Conservation (phyloP, 2,888 invertebrate genomes). For the Phymatocera aterrima region DNA sequence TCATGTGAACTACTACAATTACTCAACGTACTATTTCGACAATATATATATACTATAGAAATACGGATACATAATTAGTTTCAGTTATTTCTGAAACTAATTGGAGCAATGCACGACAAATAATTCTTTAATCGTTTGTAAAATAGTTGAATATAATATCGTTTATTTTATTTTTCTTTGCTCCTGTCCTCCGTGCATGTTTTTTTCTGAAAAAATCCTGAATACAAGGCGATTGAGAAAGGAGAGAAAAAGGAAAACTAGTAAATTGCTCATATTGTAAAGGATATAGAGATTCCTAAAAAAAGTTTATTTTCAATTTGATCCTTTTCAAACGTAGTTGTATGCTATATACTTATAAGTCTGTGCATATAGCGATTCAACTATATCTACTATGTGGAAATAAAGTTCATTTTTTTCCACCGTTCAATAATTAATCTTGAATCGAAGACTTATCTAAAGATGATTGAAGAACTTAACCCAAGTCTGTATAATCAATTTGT, state of each 20-base stretch:
- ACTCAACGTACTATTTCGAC: not conserved
- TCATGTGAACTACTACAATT: not conserved
- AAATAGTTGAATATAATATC: not conserved
- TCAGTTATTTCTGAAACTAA: not conserved
- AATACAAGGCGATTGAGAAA: not conserved
- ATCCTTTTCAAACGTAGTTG: not conserved
- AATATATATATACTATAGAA: not conserved
- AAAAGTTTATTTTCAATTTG: not conserved
- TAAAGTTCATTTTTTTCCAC: not conserved
- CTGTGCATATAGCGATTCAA: not conserved
- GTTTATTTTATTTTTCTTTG: not conserved
- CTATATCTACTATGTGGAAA: slow-evolving; percentile 14
- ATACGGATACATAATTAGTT: not conserved
- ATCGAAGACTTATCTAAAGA: not conserved
- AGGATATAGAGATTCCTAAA: not conserved
- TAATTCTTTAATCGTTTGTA: not conserved
- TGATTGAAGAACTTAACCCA: not conserved
- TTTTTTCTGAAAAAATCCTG: not conserved
- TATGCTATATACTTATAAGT: not conserved
- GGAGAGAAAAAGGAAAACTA: not conserved
- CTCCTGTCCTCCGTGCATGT: not conserved
- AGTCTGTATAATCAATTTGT: slow-evolving; percentile 35
- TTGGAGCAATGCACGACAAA: not conserved
- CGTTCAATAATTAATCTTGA: slow-evolving; percentile 10
- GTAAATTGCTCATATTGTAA: slow-evolving; percentile 16